Conservation (phyloP, 2,888 invertebrate species). For the Onthophagus sagittarius region DNA sequence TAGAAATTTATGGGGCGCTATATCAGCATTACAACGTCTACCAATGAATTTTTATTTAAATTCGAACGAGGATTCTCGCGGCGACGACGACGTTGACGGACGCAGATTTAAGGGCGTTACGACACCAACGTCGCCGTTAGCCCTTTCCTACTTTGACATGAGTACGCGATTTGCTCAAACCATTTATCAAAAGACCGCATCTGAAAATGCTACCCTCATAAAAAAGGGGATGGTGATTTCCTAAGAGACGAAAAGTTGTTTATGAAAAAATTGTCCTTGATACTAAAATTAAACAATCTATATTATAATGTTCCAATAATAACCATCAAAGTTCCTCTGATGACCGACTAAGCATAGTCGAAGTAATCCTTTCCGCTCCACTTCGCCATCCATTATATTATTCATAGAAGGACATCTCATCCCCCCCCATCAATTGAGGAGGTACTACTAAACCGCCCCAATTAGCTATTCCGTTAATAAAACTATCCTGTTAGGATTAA, state of each 20-base stretch:
- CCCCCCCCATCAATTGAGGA: background rate
- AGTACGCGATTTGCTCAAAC: background rate
- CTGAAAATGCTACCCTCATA: background rate
- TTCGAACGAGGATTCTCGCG: background rate
- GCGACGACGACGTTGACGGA: background rate
- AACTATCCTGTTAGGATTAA: background rate
- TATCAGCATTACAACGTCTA: slow-evolving; percentile 10
- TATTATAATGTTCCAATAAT: background rate
- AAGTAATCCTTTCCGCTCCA: background rate
- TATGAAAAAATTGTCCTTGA: background rate
- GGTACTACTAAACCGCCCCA: background rate
- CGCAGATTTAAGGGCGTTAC: background rate
- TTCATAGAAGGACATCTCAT: background rate
- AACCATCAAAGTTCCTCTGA: background rate
- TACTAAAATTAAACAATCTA: background rate
- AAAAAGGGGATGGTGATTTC: background rate
- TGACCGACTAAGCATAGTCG: background rate
- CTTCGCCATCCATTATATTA: background rate
- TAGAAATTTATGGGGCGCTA: slow-evolving; percentile 8
- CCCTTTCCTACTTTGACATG: background rate
- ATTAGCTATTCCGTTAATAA: background rate
- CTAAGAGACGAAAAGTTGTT: background rate
- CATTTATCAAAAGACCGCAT: background rate
- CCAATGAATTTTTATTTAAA: slow-evolving; percentile 14
- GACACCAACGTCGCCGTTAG: background rate